Base-by-base conservation (phyloP, 2,113 vertebrate species). In the Nymphicus hollandicus region DNA sequence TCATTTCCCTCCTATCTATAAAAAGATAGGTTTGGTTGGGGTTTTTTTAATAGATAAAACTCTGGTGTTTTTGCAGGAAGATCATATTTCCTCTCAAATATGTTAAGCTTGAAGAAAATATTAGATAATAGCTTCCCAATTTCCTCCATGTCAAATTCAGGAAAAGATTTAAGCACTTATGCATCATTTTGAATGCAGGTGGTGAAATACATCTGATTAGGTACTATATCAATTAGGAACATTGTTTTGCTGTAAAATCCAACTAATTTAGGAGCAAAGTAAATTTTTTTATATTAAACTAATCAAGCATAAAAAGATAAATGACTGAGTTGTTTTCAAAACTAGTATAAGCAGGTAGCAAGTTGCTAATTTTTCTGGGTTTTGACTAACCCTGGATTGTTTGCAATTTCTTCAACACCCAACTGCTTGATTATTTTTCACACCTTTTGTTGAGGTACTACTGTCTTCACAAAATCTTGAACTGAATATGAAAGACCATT, bases 131-230 rank as follows among this genome's bases (percentile, higher is more conserved):
- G 33, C 47, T 93, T 94, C 64, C 83, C 52, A 79, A 89, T 95
- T 94, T 96, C 95, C 77, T 94, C 65, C 55, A 14, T 76, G 72
- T 87, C 66, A 88, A 53, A 92, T 88, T 86, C 86, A 92, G 96
- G 89, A 92, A 90, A 93, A 92, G 53, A 88, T 19, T 53, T 69
- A 72, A 95, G 46, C 43, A 92, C 35, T 91, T 89, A 85, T 6
- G 29, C 61, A 83, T 81, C 22, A 70, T 85, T 96, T 89, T 85
- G 85, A 79, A 96, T 89, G 81, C 64, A 95, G 86, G 91, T 94
- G 78, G 72, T 82, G 89, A 89, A 91, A 82, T 44, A 39, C 24
- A 55, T 92, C 77, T 88, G 68, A 91, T 92, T 80, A 88, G 58
- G 43, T 87, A 52, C 27, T 69, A 28, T 69, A 68, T 84, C 65